Evolutionary conservation across 1,140 invertebrate genomes (phyloP).

Genomic region (Drosophila kikkawai): DNA sequence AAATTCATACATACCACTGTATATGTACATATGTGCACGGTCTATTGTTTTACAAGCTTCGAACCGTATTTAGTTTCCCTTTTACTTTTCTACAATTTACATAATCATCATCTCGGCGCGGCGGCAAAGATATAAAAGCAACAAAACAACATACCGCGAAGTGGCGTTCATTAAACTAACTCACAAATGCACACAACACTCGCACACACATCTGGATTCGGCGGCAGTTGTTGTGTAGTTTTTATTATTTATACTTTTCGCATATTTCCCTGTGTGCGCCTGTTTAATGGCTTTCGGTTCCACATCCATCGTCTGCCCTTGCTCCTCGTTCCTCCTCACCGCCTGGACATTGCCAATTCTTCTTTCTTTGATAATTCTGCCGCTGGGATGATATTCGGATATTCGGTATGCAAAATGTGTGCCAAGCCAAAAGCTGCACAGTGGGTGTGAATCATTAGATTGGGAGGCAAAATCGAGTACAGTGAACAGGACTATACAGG

Average conservation of each 20-base stretch:
- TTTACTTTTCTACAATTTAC: conserved; percentile 80
- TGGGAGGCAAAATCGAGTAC: not conserved
- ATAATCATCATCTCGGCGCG: conserved; percentile 69
- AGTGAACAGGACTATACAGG: too few relatives aligned
- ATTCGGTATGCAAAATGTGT: conserved; percentile 76
- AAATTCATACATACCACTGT: not conserved
- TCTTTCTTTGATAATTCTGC: conserved; percentile 64
- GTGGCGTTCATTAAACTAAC: conserved; percentile 69
- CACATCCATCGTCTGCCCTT: conserved; percentile 18
- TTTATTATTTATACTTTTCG: conserved; percentile 60
- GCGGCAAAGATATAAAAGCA: conserved; percentile 61
- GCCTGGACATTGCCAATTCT: conserved; percentile 31
- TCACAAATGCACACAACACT: conserved; percentile 30
- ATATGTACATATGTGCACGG: not conserved
- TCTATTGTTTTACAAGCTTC: conserved; percentile 31
- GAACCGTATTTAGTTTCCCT: conserved; percentile 75
- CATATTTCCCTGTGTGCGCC: conserved; percentile 43
- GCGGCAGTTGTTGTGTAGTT: conserved; percentile 40
- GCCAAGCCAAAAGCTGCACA: conserved; percentile 55
- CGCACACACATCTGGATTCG: conserved; percentile 1
- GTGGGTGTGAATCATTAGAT: not conserved
- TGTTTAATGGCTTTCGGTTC: conserved; percentile 47
- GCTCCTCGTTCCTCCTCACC: not conserved
- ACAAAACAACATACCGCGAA: conserved; percentile 41
- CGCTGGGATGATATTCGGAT: conserved; percentile 35